Base-by-base conservation (phyloP, 64 coral and sea anemone genomes). In the Trachythela sp. region DNA sequence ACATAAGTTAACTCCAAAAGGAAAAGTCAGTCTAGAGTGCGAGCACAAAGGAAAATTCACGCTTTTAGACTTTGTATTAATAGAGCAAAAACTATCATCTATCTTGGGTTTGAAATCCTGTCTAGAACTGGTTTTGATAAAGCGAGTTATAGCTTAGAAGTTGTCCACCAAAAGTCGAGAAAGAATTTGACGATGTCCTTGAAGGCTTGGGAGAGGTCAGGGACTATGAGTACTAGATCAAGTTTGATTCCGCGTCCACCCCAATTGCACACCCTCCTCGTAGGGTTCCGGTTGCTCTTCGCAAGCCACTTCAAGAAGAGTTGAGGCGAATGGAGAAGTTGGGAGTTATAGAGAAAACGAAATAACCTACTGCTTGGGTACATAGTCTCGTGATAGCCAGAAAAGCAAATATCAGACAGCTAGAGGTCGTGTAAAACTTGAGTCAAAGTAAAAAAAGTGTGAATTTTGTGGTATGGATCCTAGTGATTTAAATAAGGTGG, bases 21-120 rank as follows among this genome's bases (percentile, higher is more conserved):
- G 84, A 33, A 86, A 30, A 54, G 41, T 59, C 75, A 89, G 75
- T 52, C 48, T 84, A 54, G 32, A 48, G 52, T 54, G 88, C 48
- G 72, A 89, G 88, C 54, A 39, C 48, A 89, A 89, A 89, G 88
- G 88, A 22, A 89, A 89, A 40, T 89, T 89, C 34, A 89, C 48
- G 0, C 70, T 89, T 27, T 27, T 89, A 29, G 88, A 89, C 10
- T 54, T 84, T 68, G 72, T 89, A 83, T 20, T 89, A 14, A 13
- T 84, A 54, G 88, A 77, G 42, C 88, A 89, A 89, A 70, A 89
- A 26, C n/a, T 89, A 39, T n/a, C 86, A 77, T 77, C 30, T 1
- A 77, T 77, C 17, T 77, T 77, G 17, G 71, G 71, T 8, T 77
- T 77, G 31, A 77, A 77, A 38, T 77, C 71, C 71, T 77, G 71